Percentiles rank a stretch among this genome's conserved stretches.
phyloP scores from a whole-genome alignment of 1,140 invertebrate species.

The Macrobrachium rosenbergii region DNA sequence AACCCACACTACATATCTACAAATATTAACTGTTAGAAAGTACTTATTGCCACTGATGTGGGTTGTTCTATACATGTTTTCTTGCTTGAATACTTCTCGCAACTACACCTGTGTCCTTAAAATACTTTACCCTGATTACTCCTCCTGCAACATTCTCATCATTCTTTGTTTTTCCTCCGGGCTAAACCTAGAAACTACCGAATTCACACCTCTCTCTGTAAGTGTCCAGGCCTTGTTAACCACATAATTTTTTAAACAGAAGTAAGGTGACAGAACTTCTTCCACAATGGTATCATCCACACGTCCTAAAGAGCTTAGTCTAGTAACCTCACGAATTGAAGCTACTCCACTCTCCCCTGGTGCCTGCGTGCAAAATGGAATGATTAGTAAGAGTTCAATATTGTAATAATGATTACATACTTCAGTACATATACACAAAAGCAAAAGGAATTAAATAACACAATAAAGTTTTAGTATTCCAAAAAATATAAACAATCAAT shows the following conservation, averaged over 20 bases:
- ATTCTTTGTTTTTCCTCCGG: conserved; percentile 51
- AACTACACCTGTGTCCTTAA: too few species aligned
- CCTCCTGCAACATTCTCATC: conserved; percentile 42
- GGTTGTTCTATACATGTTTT: too few species aligned
- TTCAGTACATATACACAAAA: background rate
- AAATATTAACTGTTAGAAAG: too few species aligned
- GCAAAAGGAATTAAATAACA: too few species aligned
- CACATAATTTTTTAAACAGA: conserved; percentile 64
- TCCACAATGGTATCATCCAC: conserved; percentile 58
- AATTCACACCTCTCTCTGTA: conserved; percentile 54
- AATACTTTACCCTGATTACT: background rate
- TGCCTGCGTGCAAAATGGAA: conserved; percentile 26
- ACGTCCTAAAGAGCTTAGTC: conserved; percentile 51
- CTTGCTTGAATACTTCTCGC: too few species aligned
- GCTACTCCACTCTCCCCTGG: conserved; percentile 64
- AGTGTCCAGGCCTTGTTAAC: conserved; percentile 64
- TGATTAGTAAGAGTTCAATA: background rate
- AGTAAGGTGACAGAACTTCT: conserved; percentile 63
- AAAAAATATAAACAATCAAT: too few species aligned
- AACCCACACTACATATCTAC: too few species aligned
- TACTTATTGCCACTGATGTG: too few species aligned
- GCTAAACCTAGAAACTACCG: conserved; percentile 40
- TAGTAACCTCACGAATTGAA: conserved; percentile 53
- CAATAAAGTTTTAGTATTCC: too few species aligned
- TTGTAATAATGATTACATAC: background rate